These are phyloP conservation scores for Trachurus trachurus DNA, from an alignment of 2,797 vertebrate species.

Conservation along the genomic window DNA sequence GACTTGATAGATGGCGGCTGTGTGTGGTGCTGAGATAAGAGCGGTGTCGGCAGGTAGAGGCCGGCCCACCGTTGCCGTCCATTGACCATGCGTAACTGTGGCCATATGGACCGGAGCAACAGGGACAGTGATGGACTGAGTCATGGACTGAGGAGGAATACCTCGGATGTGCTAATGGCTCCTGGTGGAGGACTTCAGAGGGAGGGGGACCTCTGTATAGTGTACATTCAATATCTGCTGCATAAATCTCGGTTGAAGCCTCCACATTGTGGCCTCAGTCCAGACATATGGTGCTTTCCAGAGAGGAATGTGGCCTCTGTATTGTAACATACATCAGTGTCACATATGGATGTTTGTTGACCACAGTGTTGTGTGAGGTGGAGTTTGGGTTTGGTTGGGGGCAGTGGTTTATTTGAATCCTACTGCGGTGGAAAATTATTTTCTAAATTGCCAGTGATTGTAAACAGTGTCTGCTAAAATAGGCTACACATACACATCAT, in stretches of 20 bases:
- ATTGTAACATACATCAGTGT: constrained; percentile 7
- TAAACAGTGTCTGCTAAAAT: too few relatives aligned
- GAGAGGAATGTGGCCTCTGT: constrained; percentile 38
- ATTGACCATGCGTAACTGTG: constrained; percentile 81
- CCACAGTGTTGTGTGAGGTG: not conserved
- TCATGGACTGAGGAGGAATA: constrained; percentile 26
- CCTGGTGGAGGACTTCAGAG: constrained; percentile 13
- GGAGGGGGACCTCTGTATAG: not conserved
- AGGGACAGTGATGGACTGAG: constrained; percentile 58
- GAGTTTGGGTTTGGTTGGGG: too few relatives aligned
- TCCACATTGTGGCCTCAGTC: constrained; percentile 14
- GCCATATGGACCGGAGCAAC: constrained; percentile 82
- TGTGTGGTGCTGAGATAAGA: constrained; percentile 41
- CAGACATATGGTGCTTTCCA: constrained; percentile 53
- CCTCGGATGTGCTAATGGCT: constrained; percentile 36
- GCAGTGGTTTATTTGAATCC: not conserved
- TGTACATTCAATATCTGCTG: constrained; percentile 49
- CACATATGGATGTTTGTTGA: not conserved
- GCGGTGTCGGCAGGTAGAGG: constrained; percentile 45
- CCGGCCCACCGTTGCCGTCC: constrained; percentile 65
- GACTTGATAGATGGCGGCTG: constrained; percentile 34
- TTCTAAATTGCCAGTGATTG: not conserved
- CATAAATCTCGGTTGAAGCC: constrained; percentile 36
- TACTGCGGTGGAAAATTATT: not conserved
- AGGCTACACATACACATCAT: too few relatives aligned